These are phyloP conservation scores for Coregonus ussuriensis DNA, from an alignment of 2,797 vertebrate genomes.

Conservation along the genomic window DNA sequence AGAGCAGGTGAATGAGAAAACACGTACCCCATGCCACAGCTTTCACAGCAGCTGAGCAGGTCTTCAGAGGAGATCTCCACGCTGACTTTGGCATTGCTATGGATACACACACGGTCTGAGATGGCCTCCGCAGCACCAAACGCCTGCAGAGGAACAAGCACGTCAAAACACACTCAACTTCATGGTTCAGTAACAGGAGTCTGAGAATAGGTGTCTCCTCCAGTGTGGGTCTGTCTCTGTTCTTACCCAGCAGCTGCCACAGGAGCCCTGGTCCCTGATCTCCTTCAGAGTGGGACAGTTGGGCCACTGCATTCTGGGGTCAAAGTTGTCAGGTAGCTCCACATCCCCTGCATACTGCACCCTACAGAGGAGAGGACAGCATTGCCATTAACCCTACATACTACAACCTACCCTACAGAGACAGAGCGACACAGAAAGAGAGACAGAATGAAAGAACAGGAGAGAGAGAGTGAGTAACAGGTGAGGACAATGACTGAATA, in stretches of 20 bases:
- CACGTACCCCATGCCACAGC: slow-evolving; percentile 90
- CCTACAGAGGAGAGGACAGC: slow-evolving; percentile 61
- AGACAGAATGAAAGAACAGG: too few species aligned
- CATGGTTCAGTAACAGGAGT: background rate
- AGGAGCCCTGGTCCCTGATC: slow-evolving; percentile 96
- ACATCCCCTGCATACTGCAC: slow-evolving; percentile 73
- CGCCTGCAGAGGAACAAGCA: slow-evolving; percentile 73
- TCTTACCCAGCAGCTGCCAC: slow-evolving; percentile 95
- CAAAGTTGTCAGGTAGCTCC: slow-evolving; percentile 83
- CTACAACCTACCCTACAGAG: background rate
- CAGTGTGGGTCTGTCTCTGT: background rate
- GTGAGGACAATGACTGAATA: background rate
- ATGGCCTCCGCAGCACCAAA: slow-evolving; percentile 95
- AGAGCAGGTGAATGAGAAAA: background rate
- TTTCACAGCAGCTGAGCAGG: slow-evolving; percentile 88
- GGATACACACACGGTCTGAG: slow-evolving; percentile 90
- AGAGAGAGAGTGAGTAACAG: background rate
- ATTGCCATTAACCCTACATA: background rate
- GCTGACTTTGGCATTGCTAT: slow-evolving; percentile 81
- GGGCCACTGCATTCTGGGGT: slow-evolving; percentile 88
- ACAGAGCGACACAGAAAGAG: too few species aligned
- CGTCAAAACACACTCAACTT: background rate
- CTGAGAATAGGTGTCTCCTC: background rate
- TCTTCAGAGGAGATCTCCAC: slow-evolving; percentile 93
- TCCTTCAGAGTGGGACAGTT: slow-evolving; percentile 92